Percentiles rank a stretch among this genome's conserved stretches.
These are phyloP conservation scores for Cephalopachus bancanus DNA, from an alignment of 2,797 vertebrate species.

Conservation along the genomic window DNA sequence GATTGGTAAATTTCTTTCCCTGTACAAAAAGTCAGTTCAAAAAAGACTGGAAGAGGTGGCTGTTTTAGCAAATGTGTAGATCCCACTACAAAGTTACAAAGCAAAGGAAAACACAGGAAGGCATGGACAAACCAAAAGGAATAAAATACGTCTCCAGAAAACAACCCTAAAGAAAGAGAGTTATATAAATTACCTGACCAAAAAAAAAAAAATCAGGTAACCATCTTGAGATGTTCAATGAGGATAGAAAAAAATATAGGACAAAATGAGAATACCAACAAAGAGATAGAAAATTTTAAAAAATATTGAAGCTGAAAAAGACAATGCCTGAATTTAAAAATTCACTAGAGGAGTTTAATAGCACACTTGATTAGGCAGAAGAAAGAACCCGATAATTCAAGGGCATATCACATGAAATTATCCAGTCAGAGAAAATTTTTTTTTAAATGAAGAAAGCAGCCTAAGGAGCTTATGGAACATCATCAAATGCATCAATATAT, in stretches of 20 bases:
- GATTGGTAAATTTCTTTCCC: not conserved
- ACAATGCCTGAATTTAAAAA: not conserved
- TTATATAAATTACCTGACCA: not conserved
- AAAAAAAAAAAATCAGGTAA: not conserved
- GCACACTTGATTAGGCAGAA: not conserved
- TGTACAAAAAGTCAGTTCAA: not conserved
- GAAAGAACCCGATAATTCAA: not conserved
- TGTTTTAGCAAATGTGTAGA: not conserved
- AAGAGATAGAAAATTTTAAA: not conserved
- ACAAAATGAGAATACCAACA: not conserved
- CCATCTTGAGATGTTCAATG: not conserved
- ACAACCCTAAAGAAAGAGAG: not conserved
- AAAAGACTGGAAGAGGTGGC: not conserved
- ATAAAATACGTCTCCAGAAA: not conserved
- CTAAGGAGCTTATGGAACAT: not conserved
- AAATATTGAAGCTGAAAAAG: not conserved
- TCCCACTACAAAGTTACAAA: not conserved
- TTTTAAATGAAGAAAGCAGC: not conserved
- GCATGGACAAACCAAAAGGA: not conserved
- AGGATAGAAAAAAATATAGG: not conserved
- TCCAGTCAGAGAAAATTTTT: not conserved
- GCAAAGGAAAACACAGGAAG: slow-evolving; percentile 20
- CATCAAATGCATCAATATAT: not conserved
- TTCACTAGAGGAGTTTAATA: not conserved
- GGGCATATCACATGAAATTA: not conserved